Conservation (phyloP, 2,797 vertebrate species). For the Morus bassanus region DNA sequence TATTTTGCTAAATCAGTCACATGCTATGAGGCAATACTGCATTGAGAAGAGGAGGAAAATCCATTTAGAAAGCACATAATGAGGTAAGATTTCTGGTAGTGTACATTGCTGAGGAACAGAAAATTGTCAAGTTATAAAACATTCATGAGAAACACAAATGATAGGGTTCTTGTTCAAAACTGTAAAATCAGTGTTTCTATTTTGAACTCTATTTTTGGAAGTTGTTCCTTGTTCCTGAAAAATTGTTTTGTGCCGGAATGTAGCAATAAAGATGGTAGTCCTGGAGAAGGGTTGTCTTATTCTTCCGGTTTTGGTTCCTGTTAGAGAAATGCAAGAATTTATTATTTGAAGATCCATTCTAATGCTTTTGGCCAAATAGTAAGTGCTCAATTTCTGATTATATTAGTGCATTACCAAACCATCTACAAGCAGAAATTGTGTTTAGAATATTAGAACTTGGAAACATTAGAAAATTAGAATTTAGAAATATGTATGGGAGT, state of each 20-base stretch:
- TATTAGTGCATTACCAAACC: not conserved
- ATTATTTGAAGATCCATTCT: not conserved
- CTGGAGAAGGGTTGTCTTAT: not conserved
- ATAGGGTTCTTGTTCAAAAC: conserved; percentile 18
- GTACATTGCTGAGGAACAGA: conserved; percentile 19
- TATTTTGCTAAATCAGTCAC: not conserved
- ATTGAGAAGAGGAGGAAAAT: not conserved
- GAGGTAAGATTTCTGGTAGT: not conserved
- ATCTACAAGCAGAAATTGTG: not conserved
- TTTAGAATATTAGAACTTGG: too few species aligned
- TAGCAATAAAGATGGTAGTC: not conserved
- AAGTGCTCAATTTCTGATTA: not conserved
- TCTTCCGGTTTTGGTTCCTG: not conserved
- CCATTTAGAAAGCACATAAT: conserved; percentile 4
- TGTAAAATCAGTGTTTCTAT: conserved; percentile 20
- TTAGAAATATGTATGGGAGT: not conserved
- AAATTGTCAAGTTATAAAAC: not conserved
- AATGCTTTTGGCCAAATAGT: not conserved
- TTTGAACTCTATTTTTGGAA: not conserved
- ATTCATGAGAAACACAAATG: not conserved
- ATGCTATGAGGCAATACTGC: not conserved
- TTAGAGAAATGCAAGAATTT: not conserved
- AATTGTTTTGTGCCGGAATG: not conserved
- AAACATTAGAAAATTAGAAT: too few species aligned
- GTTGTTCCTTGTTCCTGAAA: not conserved